Conservation (phyloP, 2,888 invertebrate species). For the Sisyra terminalis region DNA sequence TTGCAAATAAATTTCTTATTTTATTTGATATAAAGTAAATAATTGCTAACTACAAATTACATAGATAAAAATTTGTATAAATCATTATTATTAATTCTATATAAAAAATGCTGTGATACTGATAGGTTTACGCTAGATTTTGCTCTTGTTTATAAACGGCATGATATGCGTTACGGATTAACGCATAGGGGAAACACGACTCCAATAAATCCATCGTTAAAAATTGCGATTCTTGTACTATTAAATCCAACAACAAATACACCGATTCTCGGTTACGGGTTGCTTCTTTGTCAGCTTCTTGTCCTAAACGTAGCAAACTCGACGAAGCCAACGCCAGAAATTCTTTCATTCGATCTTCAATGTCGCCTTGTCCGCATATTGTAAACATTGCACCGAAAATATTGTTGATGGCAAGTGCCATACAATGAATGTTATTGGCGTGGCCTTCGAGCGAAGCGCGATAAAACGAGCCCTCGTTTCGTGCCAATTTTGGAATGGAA, state of each 20-base stretch:
- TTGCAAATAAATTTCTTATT: too few species aligned
- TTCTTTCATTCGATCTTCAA: conserved; percentile 95
- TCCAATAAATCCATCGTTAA: conserved; percentile 97
- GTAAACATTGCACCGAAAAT: conserved; percentile 95
- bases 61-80: too few species aligned
- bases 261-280: conserved; percentile 92
- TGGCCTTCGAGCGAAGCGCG: conserved; percentile 81
- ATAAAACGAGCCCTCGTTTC: conserved; percentile 78
- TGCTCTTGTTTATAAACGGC: conserved; percentile 86
- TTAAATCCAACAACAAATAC: conserved; percentile 89
- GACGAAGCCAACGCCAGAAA: conserved; percentile 87
- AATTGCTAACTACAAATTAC: too few species aligned
- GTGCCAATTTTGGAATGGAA: conserved; percentile 86
- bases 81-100: neutral
- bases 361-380: conserved; percentile 89
- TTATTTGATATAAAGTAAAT: too few species aligned
- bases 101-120: neutral
- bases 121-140: conserved; percentile 25
- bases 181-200: conserved; percentile 96
- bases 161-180: conserved; percentile 95
- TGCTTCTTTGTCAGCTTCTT: conserved; percentile 88
- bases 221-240: conserved; percentile 96
- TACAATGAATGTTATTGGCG: conserved; percentile 97
- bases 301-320: conserved; percentile 82
- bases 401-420: conserved; percentile 90